Conservation (phyloP, 2,888 invertebrate species). For the Conistra vaccinii region DNA sequence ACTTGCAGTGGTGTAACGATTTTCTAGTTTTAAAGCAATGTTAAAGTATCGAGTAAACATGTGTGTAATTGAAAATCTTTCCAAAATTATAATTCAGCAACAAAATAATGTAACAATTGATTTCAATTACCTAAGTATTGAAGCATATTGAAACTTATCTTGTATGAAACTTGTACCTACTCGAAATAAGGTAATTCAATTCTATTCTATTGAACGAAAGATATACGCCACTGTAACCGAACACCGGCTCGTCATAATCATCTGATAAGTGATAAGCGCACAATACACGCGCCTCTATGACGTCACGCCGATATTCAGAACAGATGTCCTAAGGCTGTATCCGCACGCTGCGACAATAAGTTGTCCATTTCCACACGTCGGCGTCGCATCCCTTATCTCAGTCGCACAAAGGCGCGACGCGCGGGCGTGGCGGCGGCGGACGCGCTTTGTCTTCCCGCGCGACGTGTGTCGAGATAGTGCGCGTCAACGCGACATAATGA, state of each 20-base stretch:
- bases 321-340: conserved; percentile 54
- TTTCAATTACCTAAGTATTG: conserved; percentile 5
- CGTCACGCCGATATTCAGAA: conserved; percentile 55
- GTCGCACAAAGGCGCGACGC: conserved; percentile 54
- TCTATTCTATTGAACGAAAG: conserved; percentile 30
- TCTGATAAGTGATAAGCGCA: conserved; percentile 60
- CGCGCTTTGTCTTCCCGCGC: conserved; percentile 59
- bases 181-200: conserved; percentile 37
- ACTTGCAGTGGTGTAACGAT: background rate
- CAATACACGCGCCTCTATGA: conserved; percentile 53
- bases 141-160: conserved; percentile 26
- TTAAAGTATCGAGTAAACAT: background rate
- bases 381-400: conserved; percentile 72
- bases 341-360: conserved; percentile 59
- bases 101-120: background rate
- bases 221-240: conserved; percentile 35
- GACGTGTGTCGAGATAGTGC: conserved; percentile 73
- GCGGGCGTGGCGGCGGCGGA: conserved; percentile 60
- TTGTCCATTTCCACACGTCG: conserved; percentile 68
- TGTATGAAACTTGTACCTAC: conserved; percentile 7
- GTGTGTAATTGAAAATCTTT: background rate
- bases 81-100: background rate
- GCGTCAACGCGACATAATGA: conserved; percentile 69
- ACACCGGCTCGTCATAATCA: conserved; percentile 49
- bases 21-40: background rate